phyloP scores from a whole-genome alignment of 2,797 vertebrate species.

The Chiroxiphia lanceolata region DNA sequence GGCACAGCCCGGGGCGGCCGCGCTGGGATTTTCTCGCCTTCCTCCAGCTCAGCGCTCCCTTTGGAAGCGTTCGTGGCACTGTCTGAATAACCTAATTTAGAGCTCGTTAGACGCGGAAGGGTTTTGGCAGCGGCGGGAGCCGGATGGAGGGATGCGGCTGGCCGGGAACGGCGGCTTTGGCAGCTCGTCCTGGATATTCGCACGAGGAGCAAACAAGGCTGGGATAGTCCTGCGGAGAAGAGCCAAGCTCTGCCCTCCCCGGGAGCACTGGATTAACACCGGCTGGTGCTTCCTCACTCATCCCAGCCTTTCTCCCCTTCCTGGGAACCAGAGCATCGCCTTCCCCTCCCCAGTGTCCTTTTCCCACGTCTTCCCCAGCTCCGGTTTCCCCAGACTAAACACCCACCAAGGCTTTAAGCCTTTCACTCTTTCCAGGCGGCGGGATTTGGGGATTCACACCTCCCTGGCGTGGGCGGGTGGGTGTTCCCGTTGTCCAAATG shows the following conservation, averaged over 20 bases:
- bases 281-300: background rate
- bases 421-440: fast-evolving
- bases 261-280: fast-evolving
- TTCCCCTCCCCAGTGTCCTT: background rate
- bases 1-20: background rate
- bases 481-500: fast-evolving
- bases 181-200: background rate
- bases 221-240: background rate
- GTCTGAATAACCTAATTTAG: background rate
- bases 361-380: background rate
- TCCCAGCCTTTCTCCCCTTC: fast-evolving
- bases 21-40: background rate
- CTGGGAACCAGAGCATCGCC: fast-evolving
- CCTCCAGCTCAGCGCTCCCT: background rate
- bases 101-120: background rate
- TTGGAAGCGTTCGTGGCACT: background rate
- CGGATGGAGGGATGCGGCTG: background rate
- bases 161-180: background rate
- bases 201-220: background rate
- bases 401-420: background rate
- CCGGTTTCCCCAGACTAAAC: background rate
- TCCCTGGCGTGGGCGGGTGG: fast-evolving
- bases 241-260: background rate
- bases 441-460: background rate
- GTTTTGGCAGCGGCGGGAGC: background rate